Base-by-base conservation (phyloP, 1,140 invertebrate genomes). In the Drosophila insularis region DNA sequence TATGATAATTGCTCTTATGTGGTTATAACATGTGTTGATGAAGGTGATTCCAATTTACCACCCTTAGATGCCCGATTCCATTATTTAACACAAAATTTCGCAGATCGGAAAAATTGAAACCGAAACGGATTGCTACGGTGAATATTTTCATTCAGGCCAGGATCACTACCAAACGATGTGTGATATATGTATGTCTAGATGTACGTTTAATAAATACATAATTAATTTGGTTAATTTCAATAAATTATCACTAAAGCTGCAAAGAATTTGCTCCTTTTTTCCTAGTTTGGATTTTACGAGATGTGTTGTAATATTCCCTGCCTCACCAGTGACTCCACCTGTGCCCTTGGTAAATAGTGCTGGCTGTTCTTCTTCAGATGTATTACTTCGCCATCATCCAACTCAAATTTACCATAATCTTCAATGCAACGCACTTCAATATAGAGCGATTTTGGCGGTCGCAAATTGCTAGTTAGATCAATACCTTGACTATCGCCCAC, bases 391-490 rank as follows among this genome's bases (percentile, higher is more conserved):
- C 98, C 98, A 93, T 98, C 96, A 86, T 98, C 97, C 13, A 98
- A 93, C 92, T 99, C 98, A 89, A 98, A 95, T 92, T 97, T 97
- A 1, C 98, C 98, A 93, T 98, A 98, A 92, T 99, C 97, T 50
- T 94, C 92, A 23, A 98, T 86, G 92, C 98, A 98, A 32, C 97
- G 93, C 1, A 99, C 98, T 94, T 99, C 97, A 67, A 99, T 95
- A 89, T 96, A 98, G 11, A 99, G 93, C 10, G 96, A 95, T 91
- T 99, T 99, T 1, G 98, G 98, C 63, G 98, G 98, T 55, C 96
- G 95, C n/a, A 97, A 92, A 92, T 99, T 96, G 71, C 97, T 95
- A 19, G 96, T 97, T 6, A 99, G 93, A 93, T 99, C 98, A 54
- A 99, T 93, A 5, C 97, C 96, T 70, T 94, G 93, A 0, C 97